Evolutionary conservation across 1,140 invertebrate genomes (phyloP).

Genomic region (Pygmarrhopalites habei): DNA sequence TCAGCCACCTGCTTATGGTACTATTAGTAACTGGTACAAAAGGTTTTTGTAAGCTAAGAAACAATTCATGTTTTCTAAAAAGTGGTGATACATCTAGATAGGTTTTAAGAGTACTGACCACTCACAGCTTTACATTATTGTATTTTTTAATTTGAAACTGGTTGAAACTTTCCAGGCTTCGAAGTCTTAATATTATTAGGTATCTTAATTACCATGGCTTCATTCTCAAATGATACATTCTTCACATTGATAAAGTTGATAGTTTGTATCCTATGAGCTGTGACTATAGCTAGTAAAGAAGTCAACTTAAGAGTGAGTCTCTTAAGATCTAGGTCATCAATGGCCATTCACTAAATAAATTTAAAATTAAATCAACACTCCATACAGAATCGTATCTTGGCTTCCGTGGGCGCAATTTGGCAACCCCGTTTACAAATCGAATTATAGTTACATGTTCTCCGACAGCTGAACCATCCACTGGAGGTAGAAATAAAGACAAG

Average conservation of each 20-base stretch:
- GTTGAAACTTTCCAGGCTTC: not conserved
- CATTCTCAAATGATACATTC: not conserved
- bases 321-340: not conserved
- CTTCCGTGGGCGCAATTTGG: not conserved
- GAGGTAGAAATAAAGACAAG: not conserved
- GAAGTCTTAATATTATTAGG: not conserved
- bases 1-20: constrained; percentile 10
- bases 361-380: not conserved
- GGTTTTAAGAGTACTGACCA: not conserved
- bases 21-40: not conserved
- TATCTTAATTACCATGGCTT: not conserved
- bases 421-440: constrained; percentile 1
- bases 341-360: not conserved
- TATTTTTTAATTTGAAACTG: not conserved
- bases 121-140: not conserved
- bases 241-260: not conserved
- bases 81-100: not conserved
- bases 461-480: not conserved
- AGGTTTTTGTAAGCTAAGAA: not conserved
- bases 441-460: not conserved
- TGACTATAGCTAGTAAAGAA: not conserved
- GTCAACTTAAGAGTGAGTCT: constrained; percentile 1
- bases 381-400: constrained; percentile 1
- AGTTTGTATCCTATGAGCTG: constrained; percentile 10
- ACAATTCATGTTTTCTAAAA: not conserved